Percentiles rank a stretch among this genome's conserved stretches.
phyloP scores from a whole-genome alignment of 1,140 invertebrate species.

The Sarcophaga bullata region DNA sequence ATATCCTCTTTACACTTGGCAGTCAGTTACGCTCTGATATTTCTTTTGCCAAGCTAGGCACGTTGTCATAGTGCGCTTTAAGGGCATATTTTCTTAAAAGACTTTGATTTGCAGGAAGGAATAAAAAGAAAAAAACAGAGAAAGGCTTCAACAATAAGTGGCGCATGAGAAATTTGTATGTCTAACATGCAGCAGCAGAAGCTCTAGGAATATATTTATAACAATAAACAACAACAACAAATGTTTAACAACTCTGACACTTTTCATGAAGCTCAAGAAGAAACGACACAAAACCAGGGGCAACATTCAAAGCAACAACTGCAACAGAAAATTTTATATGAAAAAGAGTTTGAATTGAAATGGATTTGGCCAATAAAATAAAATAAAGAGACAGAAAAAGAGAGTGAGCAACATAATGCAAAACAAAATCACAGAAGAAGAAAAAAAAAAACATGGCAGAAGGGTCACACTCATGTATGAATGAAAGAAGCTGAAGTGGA shows the following conservation, averaged over 20 bases:
- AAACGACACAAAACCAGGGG: neutral
- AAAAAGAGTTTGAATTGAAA: neutral
- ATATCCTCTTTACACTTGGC: too few relatives aligned
- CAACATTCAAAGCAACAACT: neutral
- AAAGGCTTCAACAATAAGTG: too few relatives aligned
- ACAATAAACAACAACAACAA: neutral
- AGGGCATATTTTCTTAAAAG: too few relatives aligned
- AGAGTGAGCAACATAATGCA: neutral
- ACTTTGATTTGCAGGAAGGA: too few relatives aligned
- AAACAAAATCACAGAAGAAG: neutral
- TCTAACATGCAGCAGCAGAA: conserved; percentile 1
- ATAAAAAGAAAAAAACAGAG: too few relatives aligned
- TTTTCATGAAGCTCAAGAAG: neutral
- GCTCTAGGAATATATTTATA: neutral
- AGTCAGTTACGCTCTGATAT: too few relatives aligned
- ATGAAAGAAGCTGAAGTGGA: neutral
- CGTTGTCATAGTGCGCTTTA: too few relatives aligned
- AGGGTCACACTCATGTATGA: neutral
- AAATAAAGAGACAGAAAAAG: neutral
- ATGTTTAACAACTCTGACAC: neutral
- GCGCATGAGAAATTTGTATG: conserved; percentile 7
- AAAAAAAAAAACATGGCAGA: neutral
- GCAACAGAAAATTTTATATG: neutral
- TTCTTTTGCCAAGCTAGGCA: too few relatives aligned
- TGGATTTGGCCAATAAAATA: neutral